Base-by-base conservation (phyloP, 2,888 invertebrate species). In the Dryocosmus kuriphilus region DNA sequence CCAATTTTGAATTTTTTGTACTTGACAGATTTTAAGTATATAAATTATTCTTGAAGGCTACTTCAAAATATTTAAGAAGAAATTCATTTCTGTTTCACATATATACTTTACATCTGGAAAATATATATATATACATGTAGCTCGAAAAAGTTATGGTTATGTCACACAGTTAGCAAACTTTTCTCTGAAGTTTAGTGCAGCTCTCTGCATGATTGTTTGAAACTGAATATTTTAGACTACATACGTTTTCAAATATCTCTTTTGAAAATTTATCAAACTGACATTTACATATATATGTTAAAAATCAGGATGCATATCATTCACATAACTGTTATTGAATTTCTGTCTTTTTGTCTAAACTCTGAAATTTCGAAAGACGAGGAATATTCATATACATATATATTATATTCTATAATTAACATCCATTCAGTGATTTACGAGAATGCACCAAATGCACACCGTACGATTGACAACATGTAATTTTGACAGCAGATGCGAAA, bases 161-260 rank as follows among this genome's bases (percentile, higher is more conserved):
- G 30, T 71, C 51, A 71, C 30, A 22, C 14, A 71, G 51, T 41
- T 51, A 46, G 71, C n/a, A n/a, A 51, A 71, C 71, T 71, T 46
- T 51, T 30, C n/a, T 30, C 71, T 27, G 46, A 51, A 71, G 30
- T 71, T 71, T 71, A 71, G 19, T 51, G 30, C 71, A 71, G 51
- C 71, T 71, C 30, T 71, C 30, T 71, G 71, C 51, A 46, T 71
- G 71, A 71, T 71, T 71, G 71, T 71, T 71, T 51, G 51, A 30
- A 51, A 51, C 51, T 71, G 51, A 71, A 71, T 67, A 67, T 30
- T 51, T 51, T 9, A 51, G 41, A 67, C 41, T 41, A 16, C 41
- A 67, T 46, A 19, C 41, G 16, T 67, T 41, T 46, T 67, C 65
- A 67, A 38, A 46, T 46, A n/a, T 51, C 6, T n/a, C n/a, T n/a